Evolutionary conservation across 2,888 invertebrate species (phyloP), one percentile per base, ranked within the genome.

Genomic region (Coleophora deauratella): DNA sequence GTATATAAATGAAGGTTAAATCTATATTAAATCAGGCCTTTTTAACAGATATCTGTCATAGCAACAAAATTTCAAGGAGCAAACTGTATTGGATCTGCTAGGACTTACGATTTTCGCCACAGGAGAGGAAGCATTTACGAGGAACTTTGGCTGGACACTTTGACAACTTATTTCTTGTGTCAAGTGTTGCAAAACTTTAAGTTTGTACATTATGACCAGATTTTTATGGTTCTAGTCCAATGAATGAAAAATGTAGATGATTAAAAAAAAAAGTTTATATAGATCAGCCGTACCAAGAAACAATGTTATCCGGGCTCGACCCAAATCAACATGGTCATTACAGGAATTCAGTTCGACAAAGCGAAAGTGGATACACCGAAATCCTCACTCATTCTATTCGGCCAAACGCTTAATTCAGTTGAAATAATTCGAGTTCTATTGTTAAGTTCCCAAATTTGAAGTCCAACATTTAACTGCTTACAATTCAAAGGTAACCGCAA

Each of bases 81-180:
- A 58, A 21, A 6, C 21, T 21, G 21, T 21, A 21, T 21, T 21
- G 21, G 21, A 6, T 21, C 21, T 6, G 79, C 76, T 79, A 76
- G 77, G 79, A 79, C 80, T 77, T 62, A 74, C 75, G 77, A 76
- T 84, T 80, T 81, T 80, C 79, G 75, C 81, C 76, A 74, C 72
- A 72, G 73, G 63, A 76, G 76, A 67, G 70, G 70, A 68, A 75
- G 21, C 21, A 73, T 67, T 76, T 75, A 73, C 76, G 78, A 74
- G 62, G 63, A 84, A 84, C 79, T 82, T 82, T 66, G 68, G 64
- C 73, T 66, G 63, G 79, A 80, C 79, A 80, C 80, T 84, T 81
- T 79, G 82, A 81, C 81, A 84, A 82, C 82, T 84, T 81, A 82
- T 82, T 84, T 82, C 84, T 81, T 79, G 82, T 79, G 72, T 72